These are phyloP conservation scores for Tortricodes alternella DNA, from an alignment of 2,888 invertebrate species.

Conservation along the genomic window DNA sequence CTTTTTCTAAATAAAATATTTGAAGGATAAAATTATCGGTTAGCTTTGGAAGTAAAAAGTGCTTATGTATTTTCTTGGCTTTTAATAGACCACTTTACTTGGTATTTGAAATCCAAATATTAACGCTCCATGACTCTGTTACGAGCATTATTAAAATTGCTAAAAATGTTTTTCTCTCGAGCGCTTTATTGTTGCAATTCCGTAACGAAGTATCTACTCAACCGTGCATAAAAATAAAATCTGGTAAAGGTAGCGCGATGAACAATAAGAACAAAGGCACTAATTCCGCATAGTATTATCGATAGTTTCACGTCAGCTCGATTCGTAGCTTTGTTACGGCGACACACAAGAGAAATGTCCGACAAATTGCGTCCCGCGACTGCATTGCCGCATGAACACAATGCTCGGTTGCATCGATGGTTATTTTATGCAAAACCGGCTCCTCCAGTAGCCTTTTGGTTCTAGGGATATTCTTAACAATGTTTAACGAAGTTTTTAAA, in stretches of 20 bases:
- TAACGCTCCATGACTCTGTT: too few species aligned
- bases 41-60: too few species aligned
- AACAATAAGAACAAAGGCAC: constrained; percentile 63
- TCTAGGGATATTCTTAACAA: constrained; percentile 20
- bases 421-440: constrained; percentile 66
- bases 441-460: constrained; percentile 38
- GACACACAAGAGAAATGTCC: constrained; percentile 70
- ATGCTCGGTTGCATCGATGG: constrained; percentile 59
- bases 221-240: constrained; percentile 24
- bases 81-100: too few species aligned
- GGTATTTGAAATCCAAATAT: constrained; percentile 21
- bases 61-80: too few species aligned
- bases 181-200: constrained; percentile 1
- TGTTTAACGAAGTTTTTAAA: constrained; percentile 28
- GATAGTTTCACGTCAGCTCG: constrained; percentile 67
- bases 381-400: constrained; percentile 53
- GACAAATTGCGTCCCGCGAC: constrained; percentile 71
- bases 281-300: constrained; percentile 66
- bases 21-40: too few species aligned
- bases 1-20: too few species aligned
- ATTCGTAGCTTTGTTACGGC: constrained; percentile 66
- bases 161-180: neutral
- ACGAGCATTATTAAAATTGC: too few species aligned
- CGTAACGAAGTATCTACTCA: constrained; percentile 12
- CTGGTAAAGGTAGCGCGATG: constrained; percentile 33